Evolutionary conservation across 64 coral and sea anemone genomes (phyloP).

Genomic region (Anthopleura sola): DNA sequence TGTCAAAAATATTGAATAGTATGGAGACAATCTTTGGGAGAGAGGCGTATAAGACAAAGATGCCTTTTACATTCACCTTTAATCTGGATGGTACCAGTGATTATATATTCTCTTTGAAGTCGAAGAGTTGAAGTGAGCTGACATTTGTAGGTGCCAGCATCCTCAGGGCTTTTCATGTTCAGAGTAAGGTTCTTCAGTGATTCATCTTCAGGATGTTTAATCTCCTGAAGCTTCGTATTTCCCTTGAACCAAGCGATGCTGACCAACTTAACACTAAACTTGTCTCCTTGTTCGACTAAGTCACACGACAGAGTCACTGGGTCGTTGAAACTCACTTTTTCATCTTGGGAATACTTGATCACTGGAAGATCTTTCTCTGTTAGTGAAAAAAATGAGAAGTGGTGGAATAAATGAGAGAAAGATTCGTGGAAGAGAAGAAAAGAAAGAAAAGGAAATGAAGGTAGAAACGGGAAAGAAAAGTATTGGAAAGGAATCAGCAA

Average conservation of each 20-base stretch:
- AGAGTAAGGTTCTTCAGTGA: neutral
- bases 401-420: no score
- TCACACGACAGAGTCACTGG: neutral
- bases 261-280: slow-evolving; percentile 2
- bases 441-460: no score
- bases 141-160: slow-evolving; percentile 13
- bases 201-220: neutral
- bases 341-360: neutral
- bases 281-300: neutral
- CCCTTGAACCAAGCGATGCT: neutral
- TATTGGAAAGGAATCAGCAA: neutral
- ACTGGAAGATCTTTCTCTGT: neutral
- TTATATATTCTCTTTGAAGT: neutral
- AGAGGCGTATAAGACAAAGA: no score
- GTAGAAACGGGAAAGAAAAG: no score
- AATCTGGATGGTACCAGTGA: neutral
- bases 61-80: neutral
- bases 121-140: neutral
- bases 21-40: no score
- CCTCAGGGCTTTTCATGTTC: neutral
- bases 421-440: no score
- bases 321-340: neutral
- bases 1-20: no score
- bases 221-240: neutral
- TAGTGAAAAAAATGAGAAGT: neutral